Evolutionary conservation across 2,888 invertebrate genomes (phyloP).

Genomic region (Carabus problematicus): DNA sequence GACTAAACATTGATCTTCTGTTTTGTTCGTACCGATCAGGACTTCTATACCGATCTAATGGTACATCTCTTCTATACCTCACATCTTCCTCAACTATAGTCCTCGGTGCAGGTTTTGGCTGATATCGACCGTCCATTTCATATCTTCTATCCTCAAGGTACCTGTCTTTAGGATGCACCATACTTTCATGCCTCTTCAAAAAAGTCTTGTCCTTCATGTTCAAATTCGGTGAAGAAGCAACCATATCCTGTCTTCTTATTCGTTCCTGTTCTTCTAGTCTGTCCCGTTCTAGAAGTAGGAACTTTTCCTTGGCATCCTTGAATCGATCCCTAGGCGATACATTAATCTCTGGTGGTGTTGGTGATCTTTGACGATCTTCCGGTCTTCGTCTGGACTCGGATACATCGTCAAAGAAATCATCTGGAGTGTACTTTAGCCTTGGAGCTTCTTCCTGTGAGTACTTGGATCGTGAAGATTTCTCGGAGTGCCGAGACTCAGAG

Average conservation of each 20-base stretch:
- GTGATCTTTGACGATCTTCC: conserved; percentile 60
- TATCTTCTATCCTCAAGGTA: conserved; percentile 46
- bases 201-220: conserved; percentile 47
- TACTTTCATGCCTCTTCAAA: conserved; percentile 51
- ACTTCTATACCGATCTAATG: conserved; percentile 50
- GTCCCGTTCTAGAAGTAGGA: conserved; percentile 79
- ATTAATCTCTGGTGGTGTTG: conserved; percentile 62
- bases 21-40: conserved; percentile 53
- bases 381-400: conserved; percentile 59
- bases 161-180: conserved; percentile 45
- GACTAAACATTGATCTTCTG: conserved; percentile 58
- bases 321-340: conserved; percentile 79
- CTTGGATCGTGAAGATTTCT: conserved; percentile 31
- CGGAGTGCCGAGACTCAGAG: conserved; percentile 43
- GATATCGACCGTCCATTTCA: conserved; percentile 25
- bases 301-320: conserved; percentile 87
- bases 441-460: conserved; percentile 39
- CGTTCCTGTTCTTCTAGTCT: conserved; percentile 61
- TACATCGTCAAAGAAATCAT: conserved; percentile 24
- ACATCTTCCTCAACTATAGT: conserved; percentile 50
- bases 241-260: conserved; percentile 18
- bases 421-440: conserved; percentile 23
- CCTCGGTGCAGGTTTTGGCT: conserved; percentile 55
- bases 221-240: conserved; percentile 21
- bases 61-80: conserved; percentile 50